These are phyloP conservation scores for Maniola jurtina DNA, from an alignment of 1,140 invertebrate species.

Conservation along the genomic window DNA sequence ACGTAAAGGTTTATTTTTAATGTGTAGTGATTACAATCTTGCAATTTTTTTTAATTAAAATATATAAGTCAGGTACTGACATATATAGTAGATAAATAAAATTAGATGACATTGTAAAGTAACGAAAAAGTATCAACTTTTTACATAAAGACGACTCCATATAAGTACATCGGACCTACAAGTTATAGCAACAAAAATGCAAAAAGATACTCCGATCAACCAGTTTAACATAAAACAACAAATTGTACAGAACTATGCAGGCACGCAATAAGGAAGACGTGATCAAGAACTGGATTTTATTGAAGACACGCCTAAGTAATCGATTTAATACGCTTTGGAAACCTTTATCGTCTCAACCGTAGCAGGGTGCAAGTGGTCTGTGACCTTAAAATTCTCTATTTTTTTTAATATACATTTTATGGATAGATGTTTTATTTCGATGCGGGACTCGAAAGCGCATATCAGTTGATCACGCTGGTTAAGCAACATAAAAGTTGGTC, in stretches of 20 bases:
- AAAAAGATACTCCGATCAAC: conserved; percentile 1
- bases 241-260: conserved; percentile 3
- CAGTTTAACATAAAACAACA: conserved; percentile 9
- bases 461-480: too few relatives aligned
- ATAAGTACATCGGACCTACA: background rate
- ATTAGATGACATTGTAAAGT: too few relatives aligned
- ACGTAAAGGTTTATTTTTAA: too few relatives aligned
- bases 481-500: too few relatives aligned
- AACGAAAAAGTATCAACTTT: background rate
- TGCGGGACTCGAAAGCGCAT: too few relatives aligned
- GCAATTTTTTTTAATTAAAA: too few relatives aligned
- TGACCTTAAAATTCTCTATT: background rate
- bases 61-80: too few relatives aligned
- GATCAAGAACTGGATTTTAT: conserved; percentile 8
- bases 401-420: background rate
- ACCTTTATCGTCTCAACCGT: background rate
- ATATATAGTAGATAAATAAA: too few relatives aligned
- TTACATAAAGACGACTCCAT: background rate
- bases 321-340: conserved; percentile 4
- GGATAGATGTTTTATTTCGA: background rate
- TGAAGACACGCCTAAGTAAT: conserved; percentile 1
- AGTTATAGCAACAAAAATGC: background rate
- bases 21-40: too few relatives aligned
- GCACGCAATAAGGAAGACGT: background rate
- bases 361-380: background rate